Percentiles rank a stretch among this genome's conserved stretches.
These are phyloP conservation scores for Meteorus cinctellus DNA, from an alignment of 2,888 invertebrate species.

Conservation along the genomic window DNA sequence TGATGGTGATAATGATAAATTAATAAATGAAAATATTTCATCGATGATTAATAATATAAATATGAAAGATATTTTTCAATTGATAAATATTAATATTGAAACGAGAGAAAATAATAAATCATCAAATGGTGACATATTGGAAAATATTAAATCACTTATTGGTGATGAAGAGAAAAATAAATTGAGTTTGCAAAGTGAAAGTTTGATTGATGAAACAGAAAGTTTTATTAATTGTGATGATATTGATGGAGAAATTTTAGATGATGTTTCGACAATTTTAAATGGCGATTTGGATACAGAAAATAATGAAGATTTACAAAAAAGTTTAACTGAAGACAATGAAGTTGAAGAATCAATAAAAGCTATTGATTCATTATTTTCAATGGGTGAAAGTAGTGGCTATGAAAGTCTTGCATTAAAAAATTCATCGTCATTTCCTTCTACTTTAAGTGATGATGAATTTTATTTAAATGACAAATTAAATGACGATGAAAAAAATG, in stretches of 20 bases:
- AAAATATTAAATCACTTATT: constrained; percentile 63
- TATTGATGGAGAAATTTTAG: constrained; percentile 55
- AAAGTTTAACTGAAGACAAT: constrained; percentile 49
- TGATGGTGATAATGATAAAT: constrained; percentile 75
- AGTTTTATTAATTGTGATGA: constrained; percentile 8
- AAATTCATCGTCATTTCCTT: constrained; percentile 61
- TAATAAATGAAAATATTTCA: constrained; percentile 28
- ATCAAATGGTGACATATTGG: constrained; percentile 59
- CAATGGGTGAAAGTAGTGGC: constrained; percentile 82
- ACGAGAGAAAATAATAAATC: constrained; percentile 20
- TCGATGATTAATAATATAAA: constrained; percentile 38
- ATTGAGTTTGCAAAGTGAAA: constrained; percentile 35
- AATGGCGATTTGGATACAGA: constrained; percentile 60
- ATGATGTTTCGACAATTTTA: constrained; percentile 69
- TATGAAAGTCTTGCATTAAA: constrained; percentile 81
- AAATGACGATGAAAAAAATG: not conserved
- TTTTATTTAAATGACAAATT: not conserved
- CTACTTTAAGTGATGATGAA: constrained; percentile 47
- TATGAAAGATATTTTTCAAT: not conserved
- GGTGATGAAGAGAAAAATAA: constrained; percentile 54
- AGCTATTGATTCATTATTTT: constrained; percentile 79
- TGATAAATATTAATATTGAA: not conserved
- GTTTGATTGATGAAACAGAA: constrained; percentile 19
- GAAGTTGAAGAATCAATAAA: constrained; percentile 62
- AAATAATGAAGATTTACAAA: constrained; percentile 42